phyloP scores from a whole-genome alignment of 1,140 invertebrate species.

The Zelostemma sp. region DNA sequence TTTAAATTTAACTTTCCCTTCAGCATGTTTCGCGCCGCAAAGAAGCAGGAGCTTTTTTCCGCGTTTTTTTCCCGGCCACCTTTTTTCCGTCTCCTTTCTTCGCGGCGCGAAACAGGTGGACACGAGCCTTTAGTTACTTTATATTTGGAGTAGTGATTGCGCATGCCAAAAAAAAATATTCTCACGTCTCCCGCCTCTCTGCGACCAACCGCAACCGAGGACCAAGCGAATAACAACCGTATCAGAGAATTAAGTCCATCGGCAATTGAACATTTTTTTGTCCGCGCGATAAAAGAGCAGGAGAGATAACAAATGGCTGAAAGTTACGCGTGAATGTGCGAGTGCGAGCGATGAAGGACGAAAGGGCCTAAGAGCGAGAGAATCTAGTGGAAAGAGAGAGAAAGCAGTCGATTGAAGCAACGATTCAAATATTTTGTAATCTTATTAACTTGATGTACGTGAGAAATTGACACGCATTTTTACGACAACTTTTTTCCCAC shows the following conservation, averaged over 20 bases:
- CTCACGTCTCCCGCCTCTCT: slow-evolving; percentile 70
- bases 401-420: slow-evolving; percentile 20
- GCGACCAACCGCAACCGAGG: slow-evolving; percentile 66
- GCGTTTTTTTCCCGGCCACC: not conserved
- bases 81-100: slow-evolving; percentile 50
- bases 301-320: slow-evolving; percentile 12
- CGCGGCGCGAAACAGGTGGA: slow-evolving; percentile 63
- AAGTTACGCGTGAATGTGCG: slow-evolving; percentile 17
- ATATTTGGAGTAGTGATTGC: slow-evolving; percentile 71
- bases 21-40: slow-evolving; percentile 57
- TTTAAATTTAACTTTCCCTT: slow-evolving; percentile 61
- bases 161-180: slow-evolving; percentile 69
- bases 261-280: slow-evolving; percentile 48
- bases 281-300: slow-evolving; percentile 46
- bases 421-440: slow-evolving; percentile 55
- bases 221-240: slow-evolving; percentile 63
- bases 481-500: slow-evolving; percentile 68
- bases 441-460: slow-evolving; percentile 57
- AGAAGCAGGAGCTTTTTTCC: slow-evolving; percentile 23
- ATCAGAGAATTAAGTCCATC: slow-evolving; percentile 57
- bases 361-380: slow-evolving; percentile 6
- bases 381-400: slow-evolving; percentile 8
- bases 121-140: slow-evolving; percentile 69
- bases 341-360: slow-evolving; percentile 14
- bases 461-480: slow-evolving; percentile 69